Evolutionary conservation across 2,888 invertebrate species (phyloP).

Genomic region (Homarus gammarus): DNA sequence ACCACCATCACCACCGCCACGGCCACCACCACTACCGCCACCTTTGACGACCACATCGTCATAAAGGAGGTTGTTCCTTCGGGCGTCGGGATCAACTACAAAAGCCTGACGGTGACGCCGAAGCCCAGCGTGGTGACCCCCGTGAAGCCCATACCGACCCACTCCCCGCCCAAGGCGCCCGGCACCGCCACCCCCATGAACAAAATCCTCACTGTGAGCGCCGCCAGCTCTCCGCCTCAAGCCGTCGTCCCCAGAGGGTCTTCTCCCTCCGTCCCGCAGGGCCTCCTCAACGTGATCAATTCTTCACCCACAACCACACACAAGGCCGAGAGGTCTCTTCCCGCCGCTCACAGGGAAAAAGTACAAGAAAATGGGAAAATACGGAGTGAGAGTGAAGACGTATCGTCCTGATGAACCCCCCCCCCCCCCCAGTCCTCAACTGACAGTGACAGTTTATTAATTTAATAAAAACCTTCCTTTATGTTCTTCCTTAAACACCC

Average conservation of each 20-base stretch:
- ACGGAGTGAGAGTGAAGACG: not conserved
- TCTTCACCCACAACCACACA: not conserved
- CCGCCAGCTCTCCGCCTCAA: slow-evolving; percentile 12
- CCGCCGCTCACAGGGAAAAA: not conserved
- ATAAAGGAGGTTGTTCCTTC: slow-evolving; percentile 42
- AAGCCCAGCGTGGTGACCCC: not conserved
- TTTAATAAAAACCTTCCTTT: not conserved
- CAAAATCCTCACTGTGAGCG: not conserved
- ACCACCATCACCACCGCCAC: slow-evolving; percentile 12
- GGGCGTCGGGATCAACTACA: not conserved
- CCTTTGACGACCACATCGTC: slow-evolving; percentile 24
- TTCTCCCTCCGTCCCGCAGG: not conserved
- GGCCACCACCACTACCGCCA: slow-evolving; percentile 34
- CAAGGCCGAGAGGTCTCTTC: not conserved
- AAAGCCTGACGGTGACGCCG: slow-evolving; percentile 20
- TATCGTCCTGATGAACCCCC: slow-evolving; percentile 7
- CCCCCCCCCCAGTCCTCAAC: not conserved
- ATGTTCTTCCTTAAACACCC: not conserved
- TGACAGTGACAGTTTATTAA: not conserved
- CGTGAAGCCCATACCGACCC: not conserved
- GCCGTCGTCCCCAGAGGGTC: slow-evolving; percentile 13
- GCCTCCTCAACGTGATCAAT: not conserved
- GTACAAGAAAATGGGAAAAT: slow-evolving; percentile 15
- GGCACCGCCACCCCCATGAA: not conserved
- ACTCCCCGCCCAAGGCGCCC: slow-evolving; percentile 12